These are phyloP conservation scores for Oxytorus armatus DNA, from an alignment of 2,888 invertebrate species.

Conservation along the genomic window DNA sequence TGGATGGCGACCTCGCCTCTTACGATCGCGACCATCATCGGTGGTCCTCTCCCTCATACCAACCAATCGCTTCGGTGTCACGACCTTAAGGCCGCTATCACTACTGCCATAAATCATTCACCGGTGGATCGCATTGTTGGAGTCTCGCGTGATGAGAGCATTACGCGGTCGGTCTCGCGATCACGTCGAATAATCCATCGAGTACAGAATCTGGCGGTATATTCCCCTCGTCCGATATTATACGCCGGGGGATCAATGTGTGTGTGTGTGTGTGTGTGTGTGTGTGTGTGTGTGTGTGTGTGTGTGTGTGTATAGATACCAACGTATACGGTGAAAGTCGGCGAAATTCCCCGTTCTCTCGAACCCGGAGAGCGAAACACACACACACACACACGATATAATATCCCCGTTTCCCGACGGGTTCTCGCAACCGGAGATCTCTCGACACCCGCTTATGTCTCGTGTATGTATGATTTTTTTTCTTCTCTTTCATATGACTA, in stretches of 20 bases:
- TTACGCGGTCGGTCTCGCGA: constrained; percentile 65
- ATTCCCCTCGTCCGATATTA: constrained; percentile 7
- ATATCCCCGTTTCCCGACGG: constrained; percentile 59
- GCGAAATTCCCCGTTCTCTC: constrained; percentile 40
- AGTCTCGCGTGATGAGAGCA: constrained; percentile 79
- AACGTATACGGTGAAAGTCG: constrained; percentile 64
- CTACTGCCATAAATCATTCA: constrained; percentile 77
- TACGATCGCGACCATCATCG: no score
- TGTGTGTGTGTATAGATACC: no score
- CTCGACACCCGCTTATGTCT: constrained; percentile 51
- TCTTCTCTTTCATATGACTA: constrained; percentile 2
- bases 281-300: no score
- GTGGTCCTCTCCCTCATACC: no score
- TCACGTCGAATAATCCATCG: constrained; percentile 51
- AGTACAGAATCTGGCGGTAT: constrained; percentile 38
- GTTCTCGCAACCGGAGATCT: constrained; percentile 34
- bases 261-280: no score
- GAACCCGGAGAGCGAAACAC: constrained; percentile 18
- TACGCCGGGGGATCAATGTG: constrained; percentile 15
- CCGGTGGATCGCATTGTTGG: constrained; percentile 76
- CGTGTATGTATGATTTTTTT: constrained; percentile 9
- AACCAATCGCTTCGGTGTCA: constrained; percentile 74
- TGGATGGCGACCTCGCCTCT: constrained; percentile 62
- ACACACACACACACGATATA: constrained; percentile 35
- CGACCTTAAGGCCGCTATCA: constrained; percentile 78